A percentile compares a stretch with the other conserved stretches of the same genome.
phyloP scores from a whole-genome alignment of 2,888 invertebrate genomes.

The Melanchra persicariae region DNA sequence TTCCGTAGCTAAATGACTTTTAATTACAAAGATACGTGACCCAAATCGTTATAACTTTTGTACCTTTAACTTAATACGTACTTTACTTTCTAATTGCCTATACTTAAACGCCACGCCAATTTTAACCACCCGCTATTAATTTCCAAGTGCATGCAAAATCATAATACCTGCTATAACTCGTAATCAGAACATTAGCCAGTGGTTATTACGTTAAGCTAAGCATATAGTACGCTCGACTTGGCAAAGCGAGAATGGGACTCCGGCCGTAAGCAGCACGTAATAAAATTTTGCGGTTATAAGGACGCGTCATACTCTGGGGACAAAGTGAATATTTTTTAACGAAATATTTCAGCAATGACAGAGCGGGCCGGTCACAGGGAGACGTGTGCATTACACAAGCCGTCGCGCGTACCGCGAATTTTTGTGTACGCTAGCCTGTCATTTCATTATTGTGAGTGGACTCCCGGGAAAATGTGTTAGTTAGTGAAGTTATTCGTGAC shows the following conservation, averaged over 20 bases:
- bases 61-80: neutral
- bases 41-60: neutral
- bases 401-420: slow-evolving; percentile 64
- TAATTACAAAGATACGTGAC: neutral
- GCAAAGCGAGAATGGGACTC: slow-evolving; percentile 48
- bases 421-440: slow-evolving; percentile 66
- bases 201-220: slow-evolving; percentile 37
- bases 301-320: slow-evolving; percentile 40
- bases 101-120: neutral
- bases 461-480: slow-evolving; percentile 62
- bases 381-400: slow-evolving; percentile 60
- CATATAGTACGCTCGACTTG: slow-evolving; percentile 39
- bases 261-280: slow-evolving; percentile 42
- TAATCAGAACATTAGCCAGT: slow-evolving; percentile 51
- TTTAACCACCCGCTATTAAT: neutral
- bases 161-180: slow-evolving; percentile 28
- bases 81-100: neutral
- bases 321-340: slow-evolving; percentile 68
- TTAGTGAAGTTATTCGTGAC: slow-evolving; percentile 48
- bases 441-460: slow-evolving; percentile 67
- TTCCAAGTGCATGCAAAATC: slow-evolving; percentile 12
- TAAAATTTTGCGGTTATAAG: slow-evolving; percentile 59
- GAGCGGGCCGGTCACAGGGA: slow-evolving; percentile 54
- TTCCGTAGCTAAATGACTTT: slow-evolving; percentile 10
- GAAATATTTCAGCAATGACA: slow-evolving; percentile 69